Conservation (phyloP, 2,888 invertebrate species). For the Apamea monoglypha region DNA sequence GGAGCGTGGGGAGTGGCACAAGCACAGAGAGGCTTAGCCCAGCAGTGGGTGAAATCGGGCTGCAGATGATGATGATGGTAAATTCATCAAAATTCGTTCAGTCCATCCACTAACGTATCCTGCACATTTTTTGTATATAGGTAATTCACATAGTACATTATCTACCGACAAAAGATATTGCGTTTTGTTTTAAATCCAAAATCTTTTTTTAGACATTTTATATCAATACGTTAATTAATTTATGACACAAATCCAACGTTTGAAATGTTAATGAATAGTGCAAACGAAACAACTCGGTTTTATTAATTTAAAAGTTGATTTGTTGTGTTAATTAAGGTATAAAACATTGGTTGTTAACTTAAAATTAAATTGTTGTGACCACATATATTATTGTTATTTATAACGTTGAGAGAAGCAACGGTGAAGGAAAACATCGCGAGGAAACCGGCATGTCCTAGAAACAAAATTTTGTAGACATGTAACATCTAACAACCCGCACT, state of each 20-base stretch:
- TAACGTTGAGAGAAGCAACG: neutral
- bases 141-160: neutral
- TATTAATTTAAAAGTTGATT: slow-evolving; percentile 23
- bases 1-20: no score
- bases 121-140: neutral
- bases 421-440: no score
- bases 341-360: neutral
- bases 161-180: neutral
- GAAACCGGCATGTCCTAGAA: no score
- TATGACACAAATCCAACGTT: slow-evolving; percentile 26
- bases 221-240: slow-evolving; percentile 23
- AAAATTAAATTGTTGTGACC: neutral
- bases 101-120: neutral
- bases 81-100: neutral
- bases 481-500: no score
- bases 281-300: slow-evolving; percentile 23
- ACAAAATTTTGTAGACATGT: no score
- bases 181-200: neutral
- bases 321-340: neutral
- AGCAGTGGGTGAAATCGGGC: no score
- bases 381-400: neutral
- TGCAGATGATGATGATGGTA: no score
- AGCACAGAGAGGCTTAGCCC: no score
- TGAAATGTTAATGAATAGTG: slow-evolving; percentile 28
- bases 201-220: neutral